Evolutionary conservation across 2,888 invertebrate genomes (phyloP).

Genomic region (Tenthredo mesomela): DNA sequence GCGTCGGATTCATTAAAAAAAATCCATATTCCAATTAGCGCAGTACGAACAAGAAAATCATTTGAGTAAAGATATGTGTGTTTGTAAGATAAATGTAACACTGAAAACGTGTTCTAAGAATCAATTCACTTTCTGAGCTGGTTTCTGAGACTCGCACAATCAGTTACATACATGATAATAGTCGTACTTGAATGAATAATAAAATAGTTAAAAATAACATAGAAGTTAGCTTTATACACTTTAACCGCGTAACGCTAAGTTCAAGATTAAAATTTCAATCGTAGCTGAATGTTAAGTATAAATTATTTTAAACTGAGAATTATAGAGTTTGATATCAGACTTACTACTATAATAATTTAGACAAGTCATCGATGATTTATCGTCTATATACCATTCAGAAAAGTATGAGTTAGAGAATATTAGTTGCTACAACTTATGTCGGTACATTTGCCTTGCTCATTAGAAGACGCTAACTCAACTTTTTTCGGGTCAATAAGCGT

Average conservation of each 20-base stretch:
- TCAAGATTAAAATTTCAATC: background rate
- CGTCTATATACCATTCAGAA: background rate
- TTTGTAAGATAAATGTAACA: background rate
- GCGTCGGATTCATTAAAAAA: conserved; percentile 1
- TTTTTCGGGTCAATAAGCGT: background rate
- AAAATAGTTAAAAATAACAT: conserved; percentile 20
- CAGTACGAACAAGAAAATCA: background rate
- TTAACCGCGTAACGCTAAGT: background rate
- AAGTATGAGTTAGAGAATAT: background rate
- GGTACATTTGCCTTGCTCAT: background rate
- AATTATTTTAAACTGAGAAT: background rate
- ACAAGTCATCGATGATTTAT: background rate
- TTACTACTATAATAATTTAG: background rate
- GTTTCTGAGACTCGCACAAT: background rate
- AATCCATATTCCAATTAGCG: background rate
- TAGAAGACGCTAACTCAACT: background rate
- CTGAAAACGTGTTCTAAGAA: background rate
- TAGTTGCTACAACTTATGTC: background rate
- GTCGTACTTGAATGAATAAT: conserved; percentile 13
- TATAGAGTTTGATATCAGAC: background rate
- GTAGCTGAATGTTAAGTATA: background rate
- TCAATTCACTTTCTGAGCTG: background rate
- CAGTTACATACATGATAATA: background rate
- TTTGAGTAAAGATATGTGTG: background rate
- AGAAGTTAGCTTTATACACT: background rate